Base-by-base conservation (phyloP, 2,888 invertebrate species). In the Busseola fusca region DNA sequence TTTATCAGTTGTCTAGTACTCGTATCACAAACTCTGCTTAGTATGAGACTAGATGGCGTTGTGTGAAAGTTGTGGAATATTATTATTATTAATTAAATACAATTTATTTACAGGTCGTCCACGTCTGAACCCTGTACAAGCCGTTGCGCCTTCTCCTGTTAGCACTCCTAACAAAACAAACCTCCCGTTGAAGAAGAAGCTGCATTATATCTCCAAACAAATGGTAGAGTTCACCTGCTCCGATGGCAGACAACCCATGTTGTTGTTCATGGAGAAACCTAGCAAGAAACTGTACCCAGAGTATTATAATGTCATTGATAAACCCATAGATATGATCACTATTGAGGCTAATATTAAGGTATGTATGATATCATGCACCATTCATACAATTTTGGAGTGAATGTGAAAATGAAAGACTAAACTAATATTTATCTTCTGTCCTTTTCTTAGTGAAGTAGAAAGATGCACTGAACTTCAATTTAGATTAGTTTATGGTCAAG, bases 201-300 rank as follows among this genome's bases (percentile, higher is more conserved):
- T 99, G 21, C 97, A 98, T 89, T 96, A 96, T 69, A 96, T 99
- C 67, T 98, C 98, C 84, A 98, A 93, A 30, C 96, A 96, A 60
- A 82, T 96, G 70, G 87, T 96, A 0, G 96, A 96, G 58, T 95
- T 93, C 87, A 95, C 96, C 0, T 96, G 96, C 77, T 93, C 94
- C 57, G 98, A 97, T 85, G 98, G 98, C 0, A 96, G 99, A 21
- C 97, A 98, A 85, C 98, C 99, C 0, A 98, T 99, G 96, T 95
- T 98, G 71, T 97, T 98, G 85, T 99, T 99, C 90, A 98, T 99
- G 98, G 98, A 99, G 91, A 98, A 99, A 88, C 99, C 99, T 0
- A 98, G 98, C 42, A 98, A 98, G 91, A 98, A 99, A 89, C 95
- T 98, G 48, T 99, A 99, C 90, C 98, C 99, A 0, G 99, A 99